Conservation (phyloP, 1,140 invertebrate species). For the Cylas formicarius region DNA sequence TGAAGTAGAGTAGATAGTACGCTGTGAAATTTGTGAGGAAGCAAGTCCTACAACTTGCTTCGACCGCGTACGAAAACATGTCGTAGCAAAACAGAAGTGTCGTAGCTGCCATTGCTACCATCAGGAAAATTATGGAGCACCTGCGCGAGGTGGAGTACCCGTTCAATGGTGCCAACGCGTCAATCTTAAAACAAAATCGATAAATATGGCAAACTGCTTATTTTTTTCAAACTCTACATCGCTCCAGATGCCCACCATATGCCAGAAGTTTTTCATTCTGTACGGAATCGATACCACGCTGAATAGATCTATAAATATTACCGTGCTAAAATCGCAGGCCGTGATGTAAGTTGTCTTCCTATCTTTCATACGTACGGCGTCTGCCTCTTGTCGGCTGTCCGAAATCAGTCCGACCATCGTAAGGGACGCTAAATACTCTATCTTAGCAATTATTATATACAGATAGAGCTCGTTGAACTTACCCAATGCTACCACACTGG, state of each 20-base stretch:
- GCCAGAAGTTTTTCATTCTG: conserved; percentile 13
- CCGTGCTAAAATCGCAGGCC: conserved; percentile 17
- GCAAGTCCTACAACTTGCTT: too few relatives aligned
- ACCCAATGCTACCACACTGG: conserved; percentile 13
- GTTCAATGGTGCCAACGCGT: conserved; percentile 6
- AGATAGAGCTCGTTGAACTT: not conserved
- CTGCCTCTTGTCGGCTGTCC: not conserved
- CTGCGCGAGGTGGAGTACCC: conserved; percentile 12
- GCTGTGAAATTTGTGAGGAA: conserved; percentile 16
- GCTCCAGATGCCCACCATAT: conserved; percentile 15
- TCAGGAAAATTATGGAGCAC: conserved; percentile 10
- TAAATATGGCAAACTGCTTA: not conserved
- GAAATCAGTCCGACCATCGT: conserved; percentile 5
- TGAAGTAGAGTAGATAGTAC: conserved; percentile 21
- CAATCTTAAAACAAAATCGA: conserved; percentile 10
- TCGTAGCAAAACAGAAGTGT: conserved; percentile 16
- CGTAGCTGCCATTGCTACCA: conserved; percentile 1
- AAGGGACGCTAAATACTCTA: too few relatives aligned
- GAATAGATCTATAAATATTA: conserved; percentile 19
- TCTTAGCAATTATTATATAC: not conserved
- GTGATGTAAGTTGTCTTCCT: conserved; percentile 11
- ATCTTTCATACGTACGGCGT: conserved; percentile 13
- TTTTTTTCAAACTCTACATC: conserved; percentile 10
- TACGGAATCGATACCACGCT: conserved; percentile 20
- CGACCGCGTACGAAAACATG: conserved; percentile 18